Conservation (phyloP, 2,113 vertebrate species). For the Otocyon megalotis region DNA sequence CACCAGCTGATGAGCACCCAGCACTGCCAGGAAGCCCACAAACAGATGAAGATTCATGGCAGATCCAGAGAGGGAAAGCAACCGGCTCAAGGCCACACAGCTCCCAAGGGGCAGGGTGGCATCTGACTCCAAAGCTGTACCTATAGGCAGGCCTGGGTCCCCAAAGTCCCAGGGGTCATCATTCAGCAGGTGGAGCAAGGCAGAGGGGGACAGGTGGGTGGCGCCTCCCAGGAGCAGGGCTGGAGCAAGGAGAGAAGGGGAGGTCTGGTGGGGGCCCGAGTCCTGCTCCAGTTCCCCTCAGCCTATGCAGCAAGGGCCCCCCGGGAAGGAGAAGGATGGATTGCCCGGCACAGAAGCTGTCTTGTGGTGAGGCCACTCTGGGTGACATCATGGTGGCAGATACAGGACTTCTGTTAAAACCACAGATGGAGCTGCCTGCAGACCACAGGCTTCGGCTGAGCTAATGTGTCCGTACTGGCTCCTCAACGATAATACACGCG, state of each 20-base stretch:
- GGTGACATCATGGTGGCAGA: accelerated
- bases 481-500: accelerated
- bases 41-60: neutral
- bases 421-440: accelerated
- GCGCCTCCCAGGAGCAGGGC: neutral
- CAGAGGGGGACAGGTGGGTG: neutral
- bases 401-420: accelerated
- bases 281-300: neutral
- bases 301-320: neutral
- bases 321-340: accelerated
- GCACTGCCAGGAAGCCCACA: neutral
- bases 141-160: neutral
- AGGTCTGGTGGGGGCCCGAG: neutral
- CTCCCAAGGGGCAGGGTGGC: accelerated
- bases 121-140: neutral
- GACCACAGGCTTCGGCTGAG: neutral
- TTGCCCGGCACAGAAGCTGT: accelerated
- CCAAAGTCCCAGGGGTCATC: too few relatives aligned
- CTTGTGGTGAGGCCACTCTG: accelerated
- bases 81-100: neutral
- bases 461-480: accelerated
- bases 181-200: neutral
- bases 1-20: accelerated
- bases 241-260: accelerated
- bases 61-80: neutral